Percentiles rank a stretch among this genome's conserved stretches.
Evolutionary conservation across 2,888 invertebrate species (phyloP).

Genomic region (Eristalis intricaria): DNA sequence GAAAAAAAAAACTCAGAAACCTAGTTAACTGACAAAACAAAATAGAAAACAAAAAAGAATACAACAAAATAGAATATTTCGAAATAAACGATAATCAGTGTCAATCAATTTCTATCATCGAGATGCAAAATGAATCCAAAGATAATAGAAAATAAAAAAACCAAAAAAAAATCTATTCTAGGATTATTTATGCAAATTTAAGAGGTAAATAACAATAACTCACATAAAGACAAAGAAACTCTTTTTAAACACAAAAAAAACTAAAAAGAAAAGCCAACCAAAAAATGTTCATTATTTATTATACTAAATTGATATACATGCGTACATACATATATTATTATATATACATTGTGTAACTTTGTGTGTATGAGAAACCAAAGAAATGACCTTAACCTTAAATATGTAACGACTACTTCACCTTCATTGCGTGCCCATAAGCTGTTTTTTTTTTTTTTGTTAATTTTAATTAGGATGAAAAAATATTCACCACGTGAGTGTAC

Average conservation of each 20-base stretch:
- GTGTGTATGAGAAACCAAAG: conserved; percentile 69
- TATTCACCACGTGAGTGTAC: background rate
- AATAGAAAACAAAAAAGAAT: conserved; percentile 33
- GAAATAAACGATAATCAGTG: conserved; percentile 70
- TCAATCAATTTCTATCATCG: conserved; percentile 72
- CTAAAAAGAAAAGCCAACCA: conserved; percentile 55
- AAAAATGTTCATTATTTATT: conserved; percentile 66
- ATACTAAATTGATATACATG: conserved; percentile 42
- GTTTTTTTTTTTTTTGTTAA: background rate
- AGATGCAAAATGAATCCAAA: conserved; percentile 56
- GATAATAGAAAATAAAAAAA: conserved; percentile 24
- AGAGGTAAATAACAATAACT: conserved; percentile 41
- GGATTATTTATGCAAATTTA: conserved; percentile 40
- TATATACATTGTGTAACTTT: conserved; percentile 75
- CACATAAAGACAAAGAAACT: conserved; percentile 46
- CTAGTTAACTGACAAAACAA: conserved; percentile 53
- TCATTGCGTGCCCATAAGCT: conserved; percentile 19
- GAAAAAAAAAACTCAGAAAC: conserved; percentile 37
- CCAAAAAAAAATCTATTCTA: conserved; percentile 32
- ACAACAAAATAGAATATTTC: conserved; percentile 65
- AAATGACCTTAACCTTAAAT: conserved; percentile 24
- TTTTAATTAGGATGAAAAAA: background rate
- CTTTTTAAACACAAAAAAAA: conserved; percentile 14
- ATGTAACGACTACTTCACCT: background rate
- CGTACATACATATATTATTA: conserved; percentile 1